Conservation (phyloP, 2,888 invertebrate species). For the Trichogramma evanescens region DNA sequence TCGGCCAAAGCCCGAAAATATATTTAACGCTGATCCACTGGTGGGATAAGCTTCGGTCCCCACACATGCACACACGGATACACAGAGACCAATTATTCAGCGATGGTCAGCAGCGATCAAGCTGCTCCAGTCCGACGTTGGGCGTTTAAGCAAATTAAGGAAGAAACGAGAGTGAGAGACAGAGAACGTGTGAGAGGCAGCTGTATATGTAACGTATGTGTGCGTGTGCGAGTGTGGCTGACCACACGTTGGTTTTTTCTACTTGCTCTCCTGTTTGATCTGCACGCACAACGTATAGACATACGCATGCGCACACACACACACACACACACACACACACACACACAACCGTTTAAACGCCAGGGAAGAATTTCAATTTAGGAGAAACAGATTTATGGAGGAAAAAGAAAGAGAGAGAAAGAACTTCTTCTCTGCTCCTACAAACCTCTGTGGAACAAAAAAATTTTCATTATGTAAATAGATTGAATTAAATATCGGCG, state of each 20-base stretch:
- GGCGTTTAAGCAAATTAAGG: conserved; percentile 16
- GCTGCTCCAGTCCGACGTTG: no score
- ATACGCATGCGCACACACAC: no score
- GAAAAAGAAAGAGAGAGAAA: not conserved
- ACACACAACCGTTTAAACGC: conserved; percentile 4
- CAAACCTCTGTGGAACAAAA: not conserved
- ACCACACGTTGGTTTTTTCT: conserved; percentile 12
- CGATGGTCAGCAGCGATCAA: conserved; percentile 11
- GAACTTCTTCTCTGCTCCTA: not conserved
- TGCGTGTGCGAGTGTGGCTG: not conserved
- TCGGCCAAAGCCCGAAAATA: not conserved
- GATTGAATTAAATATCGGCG: conserved; percentile 5
- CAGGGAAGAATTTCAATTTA: conserved; percentile 15
- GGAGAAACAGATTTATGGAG: not conserved
- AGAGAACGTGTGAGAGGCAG: no score
- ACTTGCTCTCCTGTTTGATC: not conserved
- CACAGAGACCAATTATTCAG: not conserved
- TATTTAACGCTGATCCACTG: conserved; percentile 1
- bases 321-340: no score
- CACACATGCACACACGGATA: not conserved
- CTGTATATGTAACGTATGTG: no score
- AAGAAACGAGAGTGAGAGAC: not conserved
- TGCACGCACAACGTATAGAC: not conserved
- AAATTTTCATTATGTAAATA: conserved; percentile 17
- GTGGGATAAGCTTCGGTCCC: not conserved